phyloP scores from a whole-genome alignment of 2,888 invertebrate genomes.

The Sisyra nigra region DNA sequence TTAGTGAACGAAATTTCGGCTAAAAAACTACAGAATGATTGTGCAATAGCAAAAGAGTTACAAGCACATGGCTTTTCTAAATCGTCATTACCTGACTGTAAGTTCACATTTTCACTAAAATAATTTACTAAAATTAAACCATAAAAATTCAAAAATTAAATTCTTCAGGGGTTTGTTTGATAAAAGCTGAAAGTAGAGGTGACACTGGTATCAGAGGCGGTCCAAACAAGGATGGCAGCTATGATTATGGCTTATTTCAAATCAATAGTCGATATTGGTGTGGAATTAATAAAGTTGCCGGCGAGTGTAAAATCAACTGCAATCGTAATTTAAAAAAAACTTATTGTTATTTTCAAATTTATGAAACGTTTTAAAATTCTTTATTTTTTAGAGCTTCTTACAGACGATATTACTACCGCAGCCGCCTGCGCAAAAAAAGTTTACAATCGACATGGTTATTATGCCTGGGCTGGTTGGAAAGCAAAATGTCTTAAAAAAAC shows the following conservation, averaged over 20 bases:
- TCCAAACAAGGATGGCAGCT: slow-evolving; percentile 31
- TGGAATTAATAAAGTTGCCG: slow-evolving; percentile 24
- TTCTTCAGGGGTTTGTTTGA: slow-evolving; percentile 24
- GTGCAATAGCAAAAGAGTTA: too few relatives aligned
- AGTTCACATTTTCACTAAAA: too few relatives aligned
- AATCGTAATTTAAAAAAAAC: slow-evolving; percentile 11
- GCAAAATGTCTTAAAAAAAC: slow-evolving; percentile 18
- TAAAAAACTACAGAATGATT: too few relatives aligned
- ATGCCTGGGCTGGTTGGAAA: slow-evolving; percentile 28
- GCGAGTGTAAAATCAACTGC: slow-evolving; percentile 26
- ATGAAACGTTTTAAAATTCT: neutral
- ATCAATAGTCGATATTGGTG: slow-evolving; percentile 34
- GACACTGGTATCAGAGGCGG: slow-evolving; percentile 29
- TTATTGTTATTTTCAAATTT: neutral
- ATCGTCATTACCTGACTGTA: too few relatives aligned
- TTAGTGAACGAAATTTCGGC: too few relatives aligned
- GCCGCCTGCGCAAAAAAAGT: slow-evolving; percentile 25
- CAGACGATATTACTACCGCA: slow-evolving; percentile 22
- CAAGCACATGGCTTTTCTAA: too few relatives aligned
- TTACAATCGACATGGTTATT: slow-evolving; percentile 23
- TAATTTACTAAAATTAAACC: too few relatives aligned
- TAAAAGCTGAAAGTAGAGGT: slow-evolving; percentile 31
- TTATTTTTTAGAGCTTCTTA: slow-evolving; percentile 24
- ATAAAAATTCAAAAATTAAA: too few relatives aligned
- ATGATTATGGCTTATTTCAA: slow-evolving; percentile 35